Conservation (phyloP, 2,113 vertebrate species). For the Axis porcinus region DNA sequence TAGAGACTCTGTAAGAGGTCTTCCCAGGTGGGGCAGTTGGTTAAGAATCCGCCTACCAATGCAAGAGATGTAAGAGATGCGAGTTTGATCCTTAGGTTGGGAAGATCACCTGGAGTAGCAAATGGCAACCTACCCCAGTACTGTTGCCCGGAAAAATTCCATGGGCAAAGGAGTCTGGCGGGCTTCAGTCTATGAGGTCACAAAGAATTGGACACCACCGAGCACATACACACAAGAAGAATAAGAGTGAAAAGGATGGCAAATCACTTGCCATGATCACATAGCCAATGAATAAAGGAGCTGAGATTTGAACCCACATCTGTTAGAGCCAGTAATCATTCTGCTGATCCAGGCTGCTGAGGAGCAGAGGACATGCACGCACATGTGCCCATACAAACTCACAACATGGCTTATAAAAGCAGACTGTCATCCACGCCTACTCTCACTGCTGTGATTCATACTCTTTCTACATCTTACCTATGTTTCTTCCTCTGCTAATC, state of each 20-base stretch:
- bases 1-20: background rate
- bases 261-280: background rate
- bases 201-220: background rate
- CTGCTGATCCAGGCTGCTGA: background rate
- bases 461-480: background rate
- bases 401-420: background rate
- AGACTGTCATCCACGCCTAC: background rate
- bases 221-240: background rate
- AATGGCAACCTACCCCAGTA: background rate
- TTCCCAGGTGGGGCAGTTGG: background rate
- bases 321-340: background rate
- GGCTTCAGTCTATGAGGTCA: background rate
- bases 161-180: background rate
- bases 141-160: background rate
- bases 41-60: background rate
- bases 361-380: fast-evolving
- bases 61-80: background rate
- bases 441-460: background rate
- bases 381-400: background rate
- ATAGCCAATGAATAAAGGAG: background rate
- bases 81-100: background rate
- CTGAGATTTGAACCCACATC: background rate
- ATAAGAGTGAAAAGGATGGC: background rate
- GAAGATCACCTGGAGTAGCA: background rate
- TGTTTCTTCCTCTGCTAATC: background rate